These are phyloP conservation scores for Herpailurus yagouaroundi DNA, from an alignment of 2,113 vertebrate genomes.

Conservation along the genomic window DNA sequence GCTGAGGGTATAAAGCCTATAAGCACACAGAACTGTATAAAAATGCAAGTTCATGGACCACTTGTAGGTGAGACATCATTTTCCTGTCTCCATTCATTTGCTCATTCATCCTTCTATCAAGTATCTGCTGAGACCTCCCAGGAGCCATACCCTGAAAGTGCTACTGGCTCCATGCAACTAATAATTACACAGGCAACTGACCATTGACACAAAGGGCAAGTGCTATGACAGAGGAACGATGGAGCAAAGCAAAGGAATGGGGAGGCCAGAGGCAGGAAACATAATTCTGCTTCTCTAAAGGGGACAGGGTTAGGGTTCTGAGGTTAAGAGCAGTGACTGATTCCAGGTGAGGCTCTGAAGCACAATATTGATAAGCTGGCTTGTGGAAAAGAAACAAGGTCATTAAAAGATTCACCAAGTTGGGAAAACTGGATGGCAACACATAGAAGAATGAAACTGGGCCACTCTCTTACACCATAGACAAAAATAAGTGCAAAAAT, in stretches of 20 bases:
- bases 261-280: not conserved
- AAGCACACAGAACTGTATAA: not conserved
- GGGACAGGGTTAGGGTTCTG: not conserved
- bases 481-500: too few relatives aligned
- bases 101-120: not conserved
- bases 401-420: slow-evolving; percentile 3
- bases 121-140: not conserved
- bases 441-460: too few relatives aligned
- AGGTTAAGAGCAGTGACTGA: not conserved
- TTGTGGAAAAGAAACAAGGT: not conserved
- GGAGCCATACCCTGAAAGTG: not conserved
- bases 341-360: not conserved
- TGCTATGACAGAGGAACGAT: not conserved
- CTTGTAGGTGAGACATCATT: not conserved
- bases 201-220: not conserved
- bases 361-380: not conserved
- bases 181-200: not conserved
- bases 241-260: not conserved
- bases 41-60: not conserved
- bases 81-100: not conserved
- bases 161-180: not conserved
- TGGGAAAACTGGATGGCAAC: too few relatives aligned
- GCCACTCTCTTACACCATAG: too few relatives aligned
- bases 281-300: not conserved
- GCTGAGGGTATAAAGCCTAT: not conserved